Evolutionary conservation across 2,888 invertebrate genomes (phyloP), one percentile per base, ranked within the genome.

Genomic region (Geotrupes spiniger): DNA sequence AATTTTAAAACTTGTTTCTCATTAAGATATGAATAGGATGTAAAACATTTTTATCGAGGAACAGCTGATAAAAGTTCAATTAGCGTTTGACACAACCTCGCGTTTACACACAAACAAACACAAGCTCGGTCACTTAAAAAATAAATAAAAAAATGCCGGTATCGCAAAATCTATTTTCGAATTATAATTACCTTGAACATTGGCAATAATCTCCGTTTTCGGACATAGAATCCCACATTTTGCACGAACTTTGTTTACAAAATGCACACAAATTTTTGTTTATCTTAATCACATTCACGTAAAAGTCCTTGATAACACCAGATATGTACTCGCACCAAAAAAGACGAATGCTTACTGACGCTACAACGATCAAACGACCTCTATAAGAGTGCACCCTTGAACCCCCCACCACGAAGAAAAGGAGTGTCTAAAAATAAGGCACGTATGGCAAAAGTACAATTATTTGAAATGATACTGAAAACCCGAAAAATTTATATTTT

Each of bases 201-300:
- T 74, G 70, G 57, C 70, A 75, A 57, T 70, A 66, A 52, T 74
- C 72, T 61, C 73, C 74, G 33, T 70, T 64, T 46, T 70, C 70
- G 31, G 58, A 62, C 41, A 69, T 60, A 46, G 68, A 55, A 63
- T 73, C 71, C 72, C 70, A 74, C 52, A 52, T 57, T 41, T 55
- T 41, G 11, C 33, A 2, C 14, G 14, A 33, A 33, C 8, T 33
- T 10, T 33, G 1, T 8, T 10, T 31, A 10, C 5, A 10, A 33
- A 33, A 33, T 8, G 14, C 33, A 33, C 33, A 14, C n/a, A 21
- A 21, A 6, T 33, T 12, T 8, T 29, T 26, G 27, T 29, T 33
- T 33, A 33, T 33, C 14, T 14, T 14, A n/a, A n/a, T n/a, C 14
- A 33, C 33, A 33, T 33, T 33, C 15, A 15, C 33, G 10, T 6